Evolutionary conservation across 2,113 vertebrate species (phyloP).

Genomic region (Salvator merianae): DNA sequence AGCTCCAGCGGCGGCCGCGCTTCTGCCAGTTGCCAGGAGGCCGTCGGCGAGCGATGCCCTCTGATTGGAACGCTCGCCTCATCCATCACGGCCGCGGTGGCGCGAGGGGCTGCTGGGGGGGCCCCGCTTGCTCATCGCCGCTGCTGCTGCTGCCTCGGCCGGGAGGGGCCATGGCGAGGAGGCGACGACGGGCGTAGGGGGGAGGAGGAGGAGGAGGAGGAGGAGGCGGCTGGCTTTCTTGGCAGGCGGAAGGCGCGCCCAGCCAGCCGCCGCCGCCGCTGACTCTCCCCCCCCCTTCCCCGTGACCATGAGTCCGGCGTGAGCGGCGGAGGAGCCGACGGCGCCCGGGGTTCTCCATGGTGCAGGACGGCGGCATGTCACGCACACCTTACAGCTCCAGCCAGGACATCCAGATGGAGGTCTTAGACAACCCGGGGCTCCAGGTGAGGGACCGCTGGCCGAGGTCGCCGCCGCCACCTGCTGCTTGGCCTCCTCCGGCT

Average conservation of each 20-base stretch:
- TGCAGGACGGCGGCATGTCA: slow-evolving; percentile 97
- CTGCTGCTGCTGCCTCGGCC: neutral
- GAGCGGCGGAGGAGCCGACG: slow-evolving; percentile 48
- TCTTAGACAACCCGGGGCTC: slow-evolving; percentile 88
- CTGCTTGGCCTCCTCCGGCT: slow-evolving; percentile 4
- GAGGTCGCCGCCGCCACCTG: slow-evolving; percentile 32
- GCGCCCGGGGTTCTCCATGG: slow-evolving; percentile 77
- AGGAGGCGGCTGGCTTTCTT: neutral
- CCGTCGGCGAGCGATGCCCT: neutral
- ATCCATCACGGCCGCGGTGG: slow-evolving; percentile 26
- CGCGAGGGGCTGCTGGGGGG: slow-evolving; percentile 15
- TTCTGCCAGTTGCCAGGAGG: slow-evolving; percentile 11
- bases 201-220: neutral
- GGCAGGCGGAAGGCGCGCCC: neutral
- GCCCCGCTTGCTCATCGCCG: slow-evolving; percentile 21
- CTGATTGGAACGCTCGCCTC: slow-evolving; percentile 1
- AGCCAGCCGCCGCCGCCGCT: neutral
- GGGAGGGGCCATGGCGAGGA: slow-evolving; percentile 52
- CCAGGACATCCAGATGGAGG: slow-evolving; percentile 98
- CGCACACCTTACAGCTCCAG: slow-evolving; percentile 93
- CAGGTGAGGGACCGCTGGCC: slow-evolving; percentile 81
- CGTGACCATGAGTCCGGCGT: slow-evolving; percentile 36
- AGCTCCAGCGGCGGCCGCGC: neutral
- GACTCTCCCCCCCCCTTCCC: neutral
- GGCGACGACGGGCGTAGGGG: neutral